Conservation (phyloP, 2,888 invertebrate species). For the Oscheius sp. region DNA sequence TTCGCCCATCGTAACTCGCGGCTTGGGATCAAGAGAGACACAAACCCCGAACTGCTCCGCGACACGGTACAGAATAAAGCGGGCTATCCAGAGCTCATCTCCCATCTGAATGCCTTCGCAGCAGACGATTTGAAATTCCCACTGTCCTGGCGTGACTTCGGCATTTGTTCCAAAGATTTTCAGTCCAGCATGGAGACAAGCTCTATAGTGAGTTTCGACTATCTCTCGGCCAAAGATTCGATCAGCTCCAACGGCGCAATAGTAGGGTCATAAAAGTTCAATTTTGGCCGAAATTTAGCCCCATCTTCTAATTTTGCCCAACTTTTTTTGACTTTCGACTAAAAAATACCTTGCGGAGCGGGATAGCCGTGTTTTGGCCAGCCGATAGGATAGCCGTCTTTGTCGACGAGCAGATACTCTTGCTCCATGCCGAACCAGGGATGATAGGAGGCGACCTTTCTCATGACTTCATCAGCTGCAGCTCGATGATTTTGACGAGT, state of each 20-base stretch:
- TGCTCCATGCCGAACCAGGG: conserved; percentile 75
- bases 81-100: conserved; percentile 73
- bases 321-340: no score
- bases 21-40: conserved; percentile 73
- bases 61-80: conserved; percentile 71
- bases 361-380: conserved; percentile 70
- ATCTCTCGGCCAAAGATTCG: conserved; percentile 93
- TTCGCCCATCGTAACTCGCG: conserved; percentile 73
- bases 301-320: no score
- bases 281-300: no score
- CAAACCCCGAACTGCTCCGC: conserved; percentile 73
- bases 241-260: conserved; percentile 95
- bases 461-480: conserved; percentile 72
- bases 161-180: conserved; percentile 92
- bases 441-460: conserved; percentile 65
- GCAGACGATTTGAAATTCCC: conserved; percentile 72
- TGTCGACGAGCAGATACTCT: conserved; percentile 74
- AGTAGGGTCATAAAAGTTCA: no score
- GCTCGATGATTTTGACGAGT: conserved; percentile 75
- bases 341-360: conserved; percentile 66
- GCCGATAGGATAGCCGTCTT: conserved; percentile 67
- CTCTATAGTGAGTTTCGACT: conserved; percentile 92
- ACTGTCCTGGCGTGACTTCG: conserved; percentile 58
- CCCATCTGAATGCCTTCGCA: conserved; percentile 73
- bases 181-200: conserved; percentile 91